These are phyloP conservation scores for Patella caerulea DNA, from an alignment of 2,888 invertebrate genomes.

Conservation along the genomic window DNA sequence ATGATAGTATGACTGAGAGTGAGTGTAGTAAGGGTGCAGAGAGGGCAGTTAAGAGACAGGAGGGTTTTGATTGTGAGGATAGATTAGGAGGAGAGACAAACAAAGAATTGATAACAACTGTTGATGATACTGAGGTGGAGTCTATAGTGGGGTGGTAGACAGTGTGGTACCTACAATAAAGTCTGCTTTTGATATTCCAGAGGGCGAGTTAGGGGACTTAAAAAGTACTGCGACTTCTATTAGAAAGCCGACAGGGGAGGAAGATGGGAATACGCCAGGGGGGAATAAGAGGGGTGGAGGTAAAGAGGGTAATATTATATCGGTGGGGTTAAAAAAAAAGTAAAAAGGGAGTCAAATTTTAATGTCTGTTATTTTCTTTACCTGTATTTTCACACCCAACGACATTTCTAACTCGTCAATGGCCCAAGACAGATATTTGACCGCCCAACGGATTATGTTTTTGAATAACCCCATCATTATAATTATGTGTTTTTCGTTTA, in stretches of 20 bases:
- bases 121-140: too few species aligned
- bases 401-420: too few species aligned
- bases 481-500: too few species aligned
- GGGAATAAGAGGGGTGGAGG: background rate
- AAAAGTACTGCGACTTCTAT: background rate
- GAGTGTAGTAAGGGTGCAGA: background rate
- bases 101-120: too few species aligned
- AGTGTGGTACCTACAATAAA: background rate
- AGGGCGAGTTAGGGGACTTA: conserved; percentile 2
- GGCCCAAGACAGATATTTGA: too few species aligned
- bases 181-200: background rate
- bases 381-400: too few species aligned
- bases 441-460: too few species aligned
- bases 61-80: background rate
- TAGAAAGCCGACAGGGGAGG: background rate
- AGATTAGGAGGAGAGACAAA: background rate
- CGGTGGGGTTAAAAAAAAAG: too few species aligned
- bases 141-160: background rate
- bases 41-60: background rate
- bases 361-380: too few species aligned
- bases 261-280: background rate
- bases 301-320: background rate
- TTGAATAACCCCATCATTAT: too few species aligned
- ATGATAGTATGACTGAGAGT: background rate
- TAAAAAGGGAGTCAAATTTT: too few species aligned